Base-by-base conservation (phyloP, 2,888 invertebrate genomes). In the Ochropacha duplaris region DNA sequence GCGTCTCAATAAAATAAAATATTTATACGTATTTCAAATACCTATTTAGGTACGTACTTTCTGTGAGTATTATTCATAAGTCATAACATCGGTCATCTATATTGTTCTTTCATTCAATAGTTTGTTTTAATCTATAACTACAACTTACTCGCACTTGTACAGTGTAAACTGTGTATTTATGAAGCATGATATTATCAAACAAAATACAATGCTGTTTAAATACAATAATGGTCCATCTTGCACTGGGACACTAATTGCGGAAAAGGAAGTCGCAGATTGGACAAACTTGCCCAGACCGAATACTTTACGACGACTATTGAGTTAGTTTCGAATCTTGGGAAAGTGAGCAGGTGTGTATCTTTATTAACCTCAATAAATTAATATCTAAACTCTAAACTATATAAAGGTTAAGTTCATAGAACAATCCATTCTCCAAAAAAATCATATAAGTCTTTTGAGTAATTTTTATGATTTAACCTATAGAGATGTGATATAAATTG, bases 191-290 rank as follows among this genome's bases (percentile, higher is more conserved):
- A 52, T 52, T 52, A 31, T 31, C 22, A 52, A 52, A 52, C 52
- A 52, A 31, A 31, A 31, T 22, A 52, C 31, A 24, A 12, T 5
- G 24, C 24, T 2, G 24, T 2, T 24, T 22, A 50, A 4, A 50
- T 1, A 22, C n/a, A 44, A 44, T 19, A 44, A 36, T 19, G 16
- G 44, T 19, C 58, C 55, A 58, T 54, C 51, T 54, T 57, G 57
- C 52, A 60, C 60, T 58, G 63, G 55, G 57, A 61, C 64, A 58
- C 65, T 75, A 76, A 82, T 79, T 79, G 81, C 83, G 83, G 81
- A 80, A 81, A 71, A 70, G 81, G 81, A 85, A 81, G 74, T 79
- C 60, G 73, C 73, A 73, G 78, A 84, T 83, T 85, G 70, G 74
- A 70, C 65, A 65, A 66, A 50, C n/a, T 8, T 26, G 26, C n/a